phyloP scores from a whole-genome alignment of 2,797 vertebrate genomes.

The Enteromius trimaculatus region DNA sequence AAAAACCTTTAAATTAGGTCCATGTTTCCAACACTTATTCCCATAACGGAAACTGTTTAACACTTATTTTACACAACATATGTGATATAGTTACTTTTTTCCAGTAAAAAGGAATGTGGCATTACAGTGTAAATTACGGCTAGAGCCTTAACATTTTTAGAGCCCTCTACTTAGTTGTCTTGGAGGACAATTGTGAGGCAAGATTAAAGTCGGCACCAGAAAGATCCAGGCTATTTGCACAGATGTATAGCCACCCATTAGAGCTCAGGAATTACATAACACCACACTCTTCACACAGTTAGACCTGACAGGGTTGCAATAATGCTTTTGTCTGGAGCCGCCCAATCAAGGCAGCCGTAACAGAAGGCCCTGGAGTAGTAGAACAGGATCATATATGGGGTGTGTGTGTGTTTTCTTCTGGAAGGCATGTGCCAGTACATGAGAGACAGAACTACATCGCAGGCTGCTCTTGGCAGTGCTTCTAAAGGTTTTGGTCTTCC shows the following conservation, averaged over 20 bases:
- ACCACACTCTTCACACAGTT: background rate
- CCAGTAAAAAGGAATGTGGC: background rate
- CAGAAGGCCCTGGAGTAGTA: slow-evolving; percentile 8
- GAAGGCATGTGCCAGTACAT: slow-evolving; percentile 24
- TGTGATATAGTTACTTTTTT: background rate
- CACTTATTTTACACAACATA: background rate
- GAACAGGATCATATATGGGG: background rate
- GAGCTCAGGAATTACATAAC: slow-evolving; percentile 1
- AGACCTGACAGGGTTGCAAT: slow-evolving; percentile 16
- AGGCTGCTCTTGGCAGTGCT: slow-evolving; percentile 67
- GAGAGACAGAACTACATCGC: slow-evolving; percentile 24
- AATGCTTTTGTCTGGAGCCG: slow-evolving; percentile 19
- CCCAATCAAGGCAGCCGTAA: background rate
- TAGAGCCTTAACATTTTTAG: background rate
- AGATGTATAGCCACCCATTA: slow-evolving; percentile 20
- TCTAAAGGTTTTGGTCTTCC: slow-evolving; percentile 71
- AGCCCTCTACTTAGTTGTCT: background rate
- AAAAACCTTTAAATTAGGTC: background rate
- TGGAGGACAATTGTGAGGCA: slow-evolving; percentile 1
- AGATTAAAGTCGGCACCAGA: slow-evolving; percentile 13
- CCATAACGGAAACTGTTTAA: background rate
- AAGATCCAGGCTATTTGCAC: background rate
- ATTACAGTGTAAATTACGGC: background rate
- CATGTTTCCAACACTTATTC: background rate
- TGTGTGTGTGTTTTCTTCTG: slow-evolving; percentile 14